Conservation (phyloP, 2,888 invertebrate genomes). For the Zonitis immaculata region DNA sequence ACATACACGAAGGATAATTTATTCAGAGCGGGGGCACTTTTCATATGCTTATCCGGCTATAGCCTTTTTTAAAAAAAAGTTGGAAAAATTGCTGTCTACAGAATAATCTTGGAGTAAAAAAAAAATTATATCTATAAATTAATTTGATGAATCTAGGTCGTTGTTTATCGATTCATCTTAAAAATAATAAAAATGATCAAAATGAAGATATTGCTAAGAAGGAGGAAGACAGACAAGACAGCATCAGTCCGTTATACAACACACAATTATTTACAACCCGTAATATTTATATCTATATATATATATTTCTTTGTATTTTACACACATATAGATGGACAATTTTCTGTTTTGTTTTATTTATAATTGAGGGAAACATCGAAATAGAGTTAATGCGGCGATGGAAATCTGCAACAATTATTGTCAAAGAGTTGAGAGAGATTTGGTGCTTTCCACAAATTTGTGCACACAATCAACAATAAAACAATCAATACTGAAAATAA, state of each 20-base stretch:
- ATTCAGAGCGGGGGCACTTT: too few species aligned
- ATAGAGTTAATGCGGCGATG: background rate
- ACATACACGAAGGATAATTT: too few species aligned
- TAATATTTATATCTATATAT: slow-evolving; percentile 27
- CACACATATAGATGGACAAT: slow-evolving; percentile 14
- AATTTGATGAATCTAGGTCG: slow-evolving; percentile 11
- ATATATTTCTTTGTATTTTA: slow-evolving; percentile 34
- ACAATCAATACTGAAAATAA: background rate
- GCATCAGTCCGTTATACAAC: slow-evolving; percentile 41
- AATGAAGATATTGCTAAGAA: slow-evolving; percentile 38
- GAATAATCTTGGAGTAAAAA: too few species aligned
- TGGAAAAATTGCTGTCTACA: too few species aligned
- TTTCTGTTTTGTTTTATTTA: background rate
- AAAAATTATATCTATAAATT: too few species aligned
- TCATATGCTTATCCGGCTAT: too few species aligned
- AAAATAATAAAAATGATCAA: background rate
- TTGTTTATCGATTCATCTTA: slow-evolving; percentile 20
- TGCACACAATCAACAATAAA: background rate
- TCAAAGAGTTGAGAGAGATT: background rate
- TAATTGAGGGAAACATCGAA: slow-evolving; percentile 1
- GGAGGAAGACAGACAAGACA: slow-evolving; percentile 48
- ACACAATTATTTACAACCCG: slow-evolving; percentile 45
- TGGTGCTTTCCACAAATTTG: background rate
- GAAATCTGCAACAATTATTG: background rate
- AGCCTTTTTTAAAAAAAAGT: too few species aligned